These are phyloP conservation scores for Anticlea derivata DNA, from an alignment of 2,888 invertebrate genomes.

Conservation along the genomic window DNA sequence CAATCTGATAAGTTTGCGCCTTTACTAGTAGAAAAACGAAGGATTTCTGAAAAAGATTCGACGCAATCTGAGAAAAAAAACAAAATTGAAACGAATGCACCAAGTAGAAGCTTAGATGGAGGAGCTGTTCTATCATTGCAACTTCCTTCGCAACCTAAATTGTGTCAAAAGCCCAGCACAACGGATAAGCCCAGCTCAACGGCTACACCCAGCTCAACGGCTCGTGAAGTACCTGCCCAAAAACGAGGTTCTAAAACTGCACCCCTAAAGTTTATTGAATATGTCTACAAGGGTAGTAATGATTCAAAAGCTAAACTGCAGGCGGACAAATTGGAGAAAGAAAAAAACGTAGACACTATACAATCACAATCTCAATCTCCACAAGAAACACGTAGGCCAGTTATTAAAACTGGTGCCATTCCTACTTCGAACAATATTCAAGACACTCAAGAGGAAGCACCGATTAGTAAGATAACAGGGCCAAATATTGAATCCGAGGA, in stretches of 20 bases:
- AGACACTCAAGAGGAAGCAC: background rate
- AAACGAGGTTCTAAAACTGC: too few relatives aligned
- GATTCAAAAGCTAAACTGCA: background rate
- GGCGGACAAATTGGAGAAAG: background rate
- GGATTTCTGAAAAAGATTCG: background rate
- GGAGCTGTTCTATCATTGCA: background rate
- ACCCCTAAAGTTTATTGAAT: background rate
- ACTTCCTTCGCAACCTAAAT: background rate
- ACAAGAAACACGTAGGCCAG: background rate
- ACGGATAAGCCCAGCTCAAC: too few relatives aligned
- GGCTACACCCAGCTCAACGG: background rate
- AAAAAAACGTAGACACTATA: background rate
- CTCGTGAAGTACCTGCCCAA: background rate
- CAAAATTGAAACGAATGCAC: background rate
- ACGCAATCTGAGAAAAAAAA: background rate
- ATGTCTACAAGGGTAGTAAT: background rate
- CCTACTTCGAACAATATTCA: background rate
- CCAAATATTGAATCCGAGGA: background rate
- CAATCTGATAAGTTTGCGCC: background rate
- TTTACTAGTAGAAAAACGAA: background rate
- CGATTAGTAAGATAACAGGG: background rate
- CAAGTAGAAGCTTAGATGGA: background rate
- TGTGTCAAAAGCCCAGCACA: background rate
- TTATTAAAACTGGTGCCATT: background rate
- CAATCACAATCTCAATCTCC: background rate